Evolutionary conservation across 2,888 invertebrate genomes (phyloP), one percentile per base, ranked within the genome.

Genomic region (Ophion obscuratus): DNA sequence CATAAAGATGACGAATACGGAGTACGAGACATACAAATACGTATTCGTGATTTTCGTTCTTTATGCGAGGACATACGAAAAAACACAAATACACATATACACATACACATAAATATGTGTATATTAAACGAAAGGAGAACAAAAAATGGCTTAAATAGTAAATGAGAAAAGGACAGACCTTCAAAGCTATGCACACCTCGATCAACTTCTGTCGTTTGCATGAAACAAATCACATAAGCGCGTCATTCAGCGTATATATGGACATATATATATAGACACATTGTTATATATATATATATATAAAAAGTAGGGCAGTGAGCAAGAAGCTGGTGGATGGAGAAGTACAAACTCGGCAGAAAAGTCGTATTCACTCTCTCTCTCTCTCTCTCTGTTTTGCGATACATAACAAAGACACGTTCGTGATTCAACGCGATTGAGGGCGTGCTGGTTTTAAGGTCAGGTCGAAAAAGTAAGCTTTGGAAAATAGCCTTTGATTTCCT

Each of bases 181-280:
- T 98, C 94, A 98, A 96, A 94, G 97, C 97, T 96, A 97, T 97
- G 97, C 97, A 97, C 96, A 97, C 97, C 96, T 98, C 97, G 96
- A 97, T 96, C 96, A 98, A 97, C 97, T 97, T 97, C 97, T 97
- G 97, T 95, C 90, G 93, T 95, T 95, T 95, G 95, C 96, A 96
- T 95, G 96, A 95, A 95, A 95, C 94, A 95, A 93, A 95, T 95
- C 92, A 95, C 93, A 95, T 94, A 95, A 94, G 94, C 94, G 92
- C 91, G 92, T 94, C 93, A 93, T 93, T 92, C 92, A 91, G 91
- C 92, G 89, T 90, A 90, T 91, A 70, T 79, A 82, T 67, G 66
- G 40, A 73, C 70, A 66, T 73, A 80, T 53, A 66, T 64, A 40
- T 64, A 67, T 24, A 66, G 66, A 74, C 40, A 74, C 40, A 74